These are phyloP conservation scores for Drosophila pseudotalamancana DNA, from an alignment of 2,888 invertebrate species.

Conservation along the genomic window DNA sequence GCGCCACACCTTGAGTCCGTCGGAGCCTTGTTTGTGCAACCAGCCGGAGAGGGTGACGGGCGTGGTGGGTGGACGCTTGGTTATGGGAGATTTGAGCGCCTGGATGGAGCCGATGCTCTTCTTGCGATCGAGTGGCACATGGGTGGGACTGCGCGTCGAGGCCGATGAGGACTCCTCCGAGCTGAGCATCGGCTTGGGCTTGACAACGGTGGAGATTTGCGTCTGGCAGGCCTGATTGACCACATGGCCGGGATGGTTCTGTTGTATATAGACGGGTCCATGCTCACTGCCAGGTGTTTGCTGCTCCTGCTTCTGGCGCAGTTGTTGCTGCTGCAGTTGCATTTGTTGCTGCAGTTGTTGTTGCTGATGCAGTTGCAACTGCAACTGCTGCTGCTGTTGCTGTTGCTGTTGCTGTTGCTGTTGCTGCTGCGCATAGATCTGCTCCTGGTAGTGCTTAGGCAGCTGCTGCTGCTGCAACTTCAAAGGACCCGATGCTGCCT, in stretches of 20 bases:
- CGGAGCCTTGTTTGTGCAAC: constrained; percentile 96
- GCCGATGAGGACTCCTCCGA: constrained; percentile 81
- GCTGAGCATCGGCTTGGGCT: constrained; percentile 80
- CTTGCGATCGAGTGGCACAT: constrained; percentile 82
- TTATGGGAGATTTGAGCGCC: constrained; percentile 91
- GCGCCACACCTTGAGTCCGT: constrained; percentile 96
- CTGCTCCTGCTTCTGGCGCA: constrained; percentile 74
- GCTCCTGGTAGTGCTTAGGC: constrained; percentile 70
- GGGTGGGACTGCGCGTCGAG: constrained; percentile 80
- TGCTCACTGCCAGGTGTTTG: constrained; percentile 82
- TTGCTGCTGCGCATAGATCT: constrained; percentile 64
- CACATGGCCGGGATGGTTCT: constrained; percentile 84
- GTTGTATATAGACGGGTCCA: constrained; percentile 84
- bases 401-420: constrained; percentile 72
- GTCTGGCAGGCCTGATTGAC: constrained; percentile 84
- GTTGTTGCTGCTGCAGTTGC: constrained; percentile 74
- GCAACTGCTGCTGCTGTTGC: constrained; percentile 54
- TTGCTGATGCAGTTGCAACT: constrained; percentile 61
- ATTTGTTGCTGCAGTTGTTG: constrained; percentile 65
- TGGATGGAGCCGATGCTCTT: constrained; percentile 86
- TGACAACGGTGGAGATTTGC: constrained; percentile 81
- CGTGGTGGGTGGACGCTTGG: constrained; percentile 93
- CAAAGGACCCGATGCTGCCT: constrained; percentile 82
- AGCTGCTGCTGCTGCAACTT: constrained; percentile 75
- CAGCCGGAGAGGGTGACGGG: constrained; percentile 95